A percentile compares a stretch with the other conserved stretches of the same genome.
These are phyloP conservation scores for Torymus tubicola DNA, from an alignment of 2,888 invertebrate species.

Conservation along the genomic window DNA sequence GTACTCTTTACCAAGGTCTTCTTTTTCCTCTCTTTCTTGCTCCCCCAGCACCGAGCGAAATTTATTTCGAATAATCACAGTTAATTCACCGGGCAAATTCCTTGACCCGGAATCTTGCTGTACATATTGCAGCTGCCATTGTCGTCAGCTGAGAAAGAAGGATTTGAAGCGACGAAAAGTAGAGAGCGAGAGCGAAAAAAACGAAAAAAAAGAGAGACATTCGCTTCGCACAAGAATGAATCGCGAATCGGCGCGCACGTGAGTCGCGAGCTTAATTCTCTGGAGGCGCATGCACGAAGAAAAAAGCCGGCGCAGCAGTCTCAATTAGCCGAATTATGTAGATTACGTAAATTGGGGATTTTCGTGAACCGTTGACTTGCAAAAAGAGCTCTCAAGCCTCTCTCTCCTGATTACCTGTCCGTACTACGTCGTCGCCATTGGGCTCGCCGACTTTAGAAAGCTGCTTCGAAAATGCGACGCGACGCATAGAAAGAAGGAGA, in stretches of 20 bases:
- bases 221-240: too few species aligned
- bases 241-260: too few species aligned
- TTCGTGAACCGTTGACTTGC: constrained; percentile 21
- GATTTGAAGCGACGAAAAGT: too few species aligned
- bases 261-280: neutral
- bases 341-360: constrained; percentile 41
- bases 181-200: too few species aligned
- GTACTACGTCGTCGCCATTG: neutral
- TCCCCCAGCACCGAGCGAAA: neutral
- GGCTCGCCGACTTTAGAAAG: constrained; percentile 43
- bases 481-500: neutral
- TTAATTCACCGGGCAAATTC: constrained; percentile 8
- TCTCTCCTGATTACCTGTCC: too few species aligned
- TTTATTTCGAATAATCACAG: constrained; percentile 14
- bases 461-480: neutral
- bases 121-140: too few species aligned
- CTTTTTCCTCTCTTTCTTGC: too few species aligned
- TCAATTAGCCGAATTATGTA: constrained; percentile 18
- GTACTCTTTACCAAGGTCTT: too few species aligned
- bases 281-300: neutral
- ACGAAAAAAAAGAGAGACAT: too few species aligned
- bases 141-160: too few species aligned
- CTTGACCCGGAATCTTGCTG: constrained; percentile 30
- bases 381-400: constrained; percentile 6
- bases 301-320: neutral